Evolutionary conservation across 2,888 invertebrate genomes (phyloP).

Genomic region (Ischnura elegans): DNA sequence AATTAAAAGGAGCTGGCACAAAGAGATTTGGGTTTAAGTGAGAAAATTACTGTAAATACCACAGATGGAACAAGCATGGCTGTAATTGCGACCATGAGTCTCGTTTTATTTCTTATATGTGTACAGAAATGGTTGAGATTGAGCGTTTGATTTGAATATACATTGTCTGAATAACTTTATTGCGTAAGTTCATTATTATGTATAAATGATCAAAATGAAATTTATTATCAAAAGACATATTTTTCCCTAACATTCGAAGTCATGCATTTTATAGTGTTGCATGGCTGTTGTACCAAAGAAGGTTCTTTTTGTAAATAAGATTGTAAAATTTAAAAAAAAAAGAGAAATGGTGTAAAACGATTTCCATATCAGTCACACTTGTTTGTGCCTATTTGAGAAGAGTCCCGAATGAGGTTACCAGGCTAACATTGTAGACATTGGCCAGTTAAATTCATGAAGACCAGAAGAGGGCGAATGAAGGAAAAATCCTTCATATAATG

Average conservation of each 20-base stretch:
- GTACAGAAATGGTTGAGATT: slow-evolving; percentile 59
- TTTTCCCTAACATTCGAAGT: slow-evolving; percentile 56
- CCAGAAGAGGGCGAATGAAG: slow-evolving; percentile 35
- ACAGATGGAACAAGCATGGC: neutral
- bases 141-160: slow-evolving; percentile 24
- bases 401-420: slow-evolving; percentile 41
- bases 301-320: slow-evolving; percentile 65
- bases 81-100: neutral
- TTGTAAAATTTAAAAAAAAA: neutral
- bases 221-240: slow-evolving; percentile 61
- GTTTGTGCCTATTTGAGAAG: slow-evolving; percentile 50
- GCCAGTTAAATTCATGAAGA: slow-evolving; percentile 28
- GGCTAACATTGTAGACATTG: slow-evolving; percentile 45
- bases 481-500: neutral
- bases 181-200: slow-evolving; percentile 37
- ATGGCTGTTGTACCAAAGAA: slow-evolving; percentile 63
- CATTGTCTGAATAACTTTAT: slow-evolving; percentile 43
- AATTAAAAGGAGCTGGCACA: slow-evolving; percentile 48
- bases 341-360: slow-evolving; percentile 16
- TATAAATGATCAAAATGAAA: slow-evolving; percentile 59
- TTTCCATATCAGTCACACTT: slow-evolving; percentile 62
- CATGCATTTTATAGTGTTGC: slow-evolving; percentile 51
- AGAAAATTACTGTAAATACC: slow-evolving; percentile 44
- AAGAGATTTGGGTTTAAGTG: slow-evolving; percentile 41
- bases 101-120: slow-evolving; percentile 36